phyloP scores from a whole-genome alignment of 2,797 vertebrate genomes.

The Cebuella pygmaea region DNA sequence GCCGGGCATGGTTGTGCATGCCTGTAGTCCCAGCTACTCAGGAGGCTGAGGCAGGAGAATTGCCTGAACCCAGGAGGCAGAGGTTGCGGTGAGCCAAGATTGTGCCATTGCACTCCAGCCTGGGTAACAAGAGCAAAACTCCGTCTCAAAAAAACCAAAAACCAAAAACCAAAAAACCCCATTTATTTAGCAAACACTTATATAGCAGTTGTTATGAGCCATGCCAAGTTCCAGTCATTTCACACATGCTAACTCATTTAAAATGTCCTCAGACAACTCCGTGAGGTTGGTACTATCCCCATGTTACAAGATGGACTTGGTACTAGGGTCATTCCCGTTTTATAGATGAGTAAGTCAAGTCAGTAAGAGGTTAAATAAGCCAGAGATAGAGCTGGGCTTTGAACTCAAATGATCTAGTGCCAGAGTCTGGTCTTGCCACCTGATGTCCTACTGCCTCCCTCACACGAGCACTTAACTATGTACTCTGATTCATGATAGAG shows the following conservation, averaged over 20 bases:
- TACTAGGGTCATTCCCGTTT: not conserved
- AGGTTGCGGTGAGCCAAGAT: too few relatives aligned
- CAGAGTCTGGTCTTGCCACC: not conserved
- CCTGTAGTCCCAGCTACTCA: too few relatives aligned
- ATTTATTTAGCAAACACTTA: conserved; percentile 7
- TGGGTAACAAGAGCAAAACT: too few relatives aligned
- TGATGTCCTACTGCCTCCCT: not conserved
- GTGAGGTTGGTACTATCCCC: not conserved
- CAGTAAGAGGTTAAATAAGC: not conserved
- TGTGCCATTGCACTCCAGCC: too few relatives aligned
- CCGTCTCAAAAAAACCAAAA: too few relatives aligned
- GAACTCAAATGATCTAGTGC: not conserved
- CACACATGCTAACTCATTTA: not conserved
- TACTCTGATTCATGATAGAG: not conserved
- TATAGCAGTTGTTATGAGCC: not conserved
- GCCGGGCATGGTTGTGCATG: too few relatives aligned
- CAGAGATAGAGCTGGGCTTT: not conserved
- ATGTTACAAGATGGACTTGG: not conserved
- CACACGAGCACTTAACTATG: not conserved
- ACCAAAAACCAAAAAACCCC: not conserved
- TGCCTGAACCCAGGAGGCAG: too few relatives aligned
- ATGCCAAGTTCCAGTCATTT: not conserved
- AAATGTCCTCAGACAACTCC: not conserved
- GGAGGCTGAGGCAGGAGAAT: too few relatives aligned
- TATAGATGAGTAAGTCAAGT: not conserved